Percentiles rank a stretch among this genome's conserved stretches.
Evolutionary conservation across 1,140 invertebrate genomes (phyloP).

Genomic region (Drosophila tsacasi): DNA sequence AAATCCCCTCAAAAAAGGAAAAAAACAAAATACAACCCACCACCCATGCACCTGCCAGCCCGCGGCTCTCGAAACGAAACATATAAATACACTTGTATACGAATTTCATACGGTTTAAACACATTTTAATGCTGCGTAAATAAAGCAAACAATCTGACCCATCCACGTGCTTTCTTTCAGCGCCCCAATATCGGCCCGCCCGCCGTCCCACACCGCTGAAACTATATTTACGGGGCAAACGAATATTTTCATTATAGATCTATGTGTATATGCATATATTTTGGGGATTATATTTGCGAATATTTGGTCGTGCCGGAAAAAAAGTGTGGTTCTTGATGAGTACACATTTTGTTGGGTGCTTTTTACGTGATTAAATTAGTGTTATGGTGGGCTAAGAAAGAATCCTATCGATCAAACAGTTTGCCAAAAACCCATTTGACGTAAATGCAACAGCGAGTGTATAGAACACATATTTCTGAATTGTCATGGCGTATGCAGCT

Average conservation of each 20-base stretch:
- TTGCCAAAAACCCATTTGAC: conserved; percentile 12
- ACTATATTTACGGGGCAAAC: conserved; percentile 45
- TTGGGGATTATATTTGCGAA: conserved; percentile 44
- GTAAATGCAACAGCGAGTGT: conserved; percentile 9
- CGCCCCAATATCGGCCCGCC: neutral
- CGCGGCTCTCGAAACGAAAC: conserved; percentile 19
- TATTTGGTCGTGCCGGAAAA: conserved; percentile 55
- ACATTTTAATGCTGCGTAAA: conserved; percentile 80
- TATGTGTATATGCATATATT: conserved; percentile 35
- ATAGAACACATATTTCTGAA: neutral
- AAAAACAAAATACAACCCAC: conserved; percentile 11
- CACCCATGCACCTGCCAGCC: conserved; percentile 27
- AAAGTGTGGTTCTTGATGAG: conserved; percentile 26
- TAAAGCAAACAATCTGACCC: conserved; percentile 60
- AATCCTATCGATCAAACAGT: conserved; percentile 13
- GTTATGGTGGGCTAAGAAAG: conserved; percentile 7
- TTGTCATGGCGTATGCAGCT: neutral
- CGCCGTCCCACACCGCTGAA: neutral
- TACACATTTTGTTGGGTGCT: conserved; percentile 21
- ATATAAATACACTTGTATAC: conserved; percentile 35
- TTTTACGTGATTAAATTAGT: conserved; percentile 26
- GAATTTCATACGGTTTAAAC: conserved; percentile 55
- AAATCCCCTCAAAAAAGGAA: neutral
- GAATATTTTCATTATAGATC: conserved; percentile 63
- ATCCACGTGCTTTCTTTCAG: conserved; percentile 57